Evolutionary conservation across 35 echinoderm and acorn worm genomes (phyloP).

Genomic region (Ophioderma brevispina): DNA sequence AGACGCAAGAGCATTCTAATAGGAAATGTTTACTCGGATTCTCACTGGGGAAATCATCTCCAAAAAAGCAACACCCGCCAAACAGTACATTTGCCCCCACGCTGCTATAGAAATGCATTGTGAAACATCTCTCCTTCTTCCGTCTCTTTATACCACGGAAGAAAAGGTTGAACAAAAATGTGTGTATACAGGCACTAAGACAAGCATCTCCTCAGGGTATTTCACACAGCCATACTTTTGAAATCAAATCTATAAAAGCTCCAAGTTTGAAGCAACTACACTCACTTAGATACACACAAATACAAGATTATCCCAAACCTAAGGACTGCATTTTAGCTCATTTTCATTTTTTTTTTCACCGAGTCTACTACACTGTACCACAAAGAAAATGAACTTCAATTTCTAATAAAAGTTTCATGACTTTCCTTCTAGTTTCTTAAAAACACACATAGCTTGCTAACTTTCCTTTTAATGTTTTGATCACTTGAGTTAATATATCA

Average conservation of each 20-base stretch:
- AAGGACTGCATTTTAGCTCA: no score
- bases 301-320: background rate
- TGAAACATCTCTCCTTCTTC: constrained; percentile 9
- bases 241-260: background rate
- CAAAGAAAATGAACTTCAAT: no score
- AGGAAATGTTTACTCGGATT: constrained; percentile 2
- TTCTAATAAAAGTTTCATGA: no score
- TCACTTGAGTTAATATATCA: no score
- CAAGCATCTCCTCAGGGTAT: background rate
- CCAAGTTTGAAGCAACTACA: background rate
- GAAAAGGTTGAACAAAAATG: constrained; percentile 14
- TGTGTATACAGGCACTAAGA: constrained; percentile 4
- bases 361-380: no score
- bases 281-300: constrained; percentile 1
- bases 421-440: no score
- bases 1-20: constrained; percentile 1
- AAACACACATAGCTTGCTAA: no score
- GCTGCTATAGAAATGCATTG: background rate
- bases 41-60: background rate
- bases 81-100: constrained; percentile 6
- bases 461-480: no score
- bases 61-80: background rate
- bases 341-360: no score
- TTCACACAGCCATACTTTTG: background rate
- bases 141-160: background rate